Conservation (phyloP, 2,797 vertebrate genomes). For the Aselliscus stoliczkanus region DNA sequence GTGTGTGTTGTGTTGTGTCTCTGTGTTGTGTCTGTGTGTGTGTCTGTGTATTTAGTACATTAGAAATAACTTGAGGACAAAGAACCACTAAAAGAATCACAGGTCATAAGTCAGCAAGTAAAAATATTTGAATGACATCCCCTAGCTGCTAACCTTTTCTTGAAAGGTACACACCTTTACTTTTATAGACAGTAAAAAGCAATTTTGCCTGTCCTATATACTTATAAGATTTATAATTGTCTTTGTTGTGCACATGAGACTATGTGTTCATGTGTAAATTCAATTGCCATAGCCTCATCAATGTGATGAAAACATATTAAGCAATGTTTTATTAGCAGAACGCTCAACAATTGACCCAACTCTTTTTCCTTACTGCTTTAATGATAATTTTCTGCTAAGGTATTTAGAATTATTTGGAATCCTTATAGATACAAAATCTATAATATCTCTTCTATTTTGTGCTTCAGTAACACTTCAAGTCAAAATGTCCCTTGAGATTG, state of each 20-base stretch:
- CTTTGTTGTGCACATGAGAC: slow-evolving; percentile 60
- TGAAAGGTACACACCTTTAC: slow-evolving; percentile 76
- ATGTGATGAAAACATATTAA: slow-evolving; percentile 47
- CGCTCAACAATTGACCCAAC: slow-evolving; percentile 9
- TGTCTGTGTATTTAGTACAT: not conserved
- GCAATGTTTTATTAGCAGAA: slow-evolving; percentile 59
- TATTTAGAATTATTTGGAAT: slow-evolving; percentile 10
- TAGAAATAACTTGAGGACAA: slow-evolving; percentile 44
- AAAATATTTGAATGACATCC: slow-evolving; percentile 76
- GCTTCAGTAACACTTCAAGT: not conserved
- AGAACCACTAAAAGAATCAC: slow-evolving; percentile 27
- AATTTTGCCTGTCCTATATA: slow-evolving; percentile 68
- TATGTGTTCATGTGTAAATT: slow-evolving; percentile 57
- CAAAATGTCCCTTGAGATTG: not conserved
- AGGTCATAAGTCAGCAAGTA: slow-evolving; percentile 66
- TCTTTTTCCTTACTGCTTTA: slow-evolving; percentile 33
- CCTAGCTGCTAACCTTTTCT: slow-evolving; percentile 77
- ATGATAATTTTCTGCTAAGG: not conserved
- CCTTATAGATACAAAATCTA: not conserved
- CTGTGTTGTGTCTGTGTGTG: not conserved
- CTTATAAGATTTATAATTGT: slow-evolving; percentile 60
- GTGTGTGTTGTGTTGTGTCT: not conserved
- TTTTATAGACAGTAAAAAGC: slow-evolving; percentile 79
- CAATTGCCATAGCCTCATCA: slow-evolving; percentile 45
- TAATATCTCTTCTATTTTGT: slow-evolving; percentile 5